Conservation (phyloP, 2,113 vertebrate genomes). For the Alouatta palliata region DNA sequence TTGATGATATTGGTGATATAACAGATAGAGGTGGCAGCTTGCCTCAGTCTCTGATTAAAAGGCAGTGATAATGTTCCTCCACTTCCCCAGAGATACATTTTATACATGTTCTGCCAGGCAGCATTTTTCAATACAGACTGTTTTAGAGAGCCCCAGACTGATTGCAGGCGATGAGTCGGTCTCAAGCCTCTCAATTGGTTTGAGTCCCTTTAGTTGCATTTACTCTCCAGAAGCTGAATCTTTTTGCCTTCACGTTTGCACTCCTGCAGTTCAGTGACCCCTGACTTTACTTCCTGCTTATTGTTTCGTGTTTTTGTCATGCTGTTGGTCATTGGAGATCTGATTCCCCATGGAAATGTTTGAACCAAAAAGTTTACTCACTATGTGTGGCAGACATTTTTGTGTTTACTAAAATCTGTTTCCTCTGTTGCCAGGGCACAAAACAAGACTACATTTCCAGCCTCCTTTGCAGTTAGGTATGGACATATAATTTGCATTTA, state of each 20-base stretch:
- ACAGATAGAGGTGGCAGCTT: background rate
- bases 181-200: background rate
- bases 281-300: background rate
- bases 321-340: background rate
- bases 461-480: background rate
- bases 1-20: background rate
- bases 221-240: background rate
- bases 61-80: background rate
- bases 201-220: background rate
- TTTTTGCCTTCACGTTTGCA: background rate
- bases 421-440: background rate
- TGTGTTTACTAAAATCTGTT: slow-evolving; percentile 2
- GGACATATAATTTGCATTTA: background rate
- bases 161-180: background rate
- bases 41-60: background rate
- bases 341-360: background rate
- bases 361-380: background rate
- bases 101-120: background rate
- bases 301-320: background rate
- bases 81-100: background rate
- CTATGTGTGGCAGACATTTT: background rate
- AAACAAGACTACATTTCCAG: background rate
- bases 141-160: background rate
- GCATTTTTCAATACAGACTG: background rate
- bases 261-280: background rate